phyloP scores from a whole-genome alignment of 1,140 invertebrate genomes.

The Patella vulgata region DNA sequence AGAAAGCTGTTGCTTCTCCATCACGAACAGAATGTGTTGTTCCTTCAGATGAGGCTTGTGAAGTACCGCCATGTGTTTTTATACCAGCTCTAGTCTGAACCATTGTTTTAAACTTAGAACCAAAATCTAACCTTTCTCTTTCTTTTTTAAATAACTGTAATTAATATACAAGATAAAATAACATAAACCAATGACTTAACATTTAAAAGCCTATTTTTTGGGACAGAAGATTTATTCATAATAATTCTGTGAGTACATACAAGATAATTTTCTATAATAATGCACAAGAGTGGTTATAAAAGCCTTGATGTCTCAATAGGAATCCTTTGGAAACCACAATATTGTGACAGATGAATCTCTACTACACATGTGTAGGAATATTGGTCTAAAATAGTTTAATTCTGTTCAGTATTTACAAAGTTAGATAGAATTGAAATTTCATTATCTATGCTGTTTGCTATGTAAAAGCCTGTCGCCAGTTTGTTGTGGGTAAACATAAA shows the following conservation, averaged over 20 bases:
- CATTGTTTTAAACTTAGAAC: conserved; percentile 89
- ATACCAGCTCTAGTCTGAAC: conserved; percentile 94
- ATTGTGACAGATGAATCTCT: too few species aligned
- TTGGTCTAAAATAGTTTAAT: too few species aligned
- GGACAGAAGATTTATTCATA: background rate
- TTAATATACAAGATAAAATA: conserved; percentile 14
- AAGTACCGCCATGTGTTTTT: conserved; percentile 92
- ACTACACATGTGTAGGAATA: too few species aligned
- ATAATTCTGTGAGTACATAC: background rate
- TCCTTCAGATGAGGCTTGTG: conserved; percentile 89
- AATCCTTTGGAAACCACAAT: too few species aligned
- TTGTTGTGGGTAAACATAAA: too few species aligned
- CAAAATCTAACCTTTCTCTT: conserved; percentile 85
- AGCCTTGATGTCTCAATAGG: too few species aligned
- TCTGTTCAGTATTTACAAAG: too few species aligned
- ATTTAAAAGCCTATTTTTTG: background rate
- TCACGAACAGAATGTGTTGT: conserved; percentile 80
- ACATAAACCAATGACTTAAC: background rate
- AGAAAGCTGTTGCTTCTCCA: conserved; percentile 98
- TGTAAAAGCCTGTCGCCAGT: too few species aligned
- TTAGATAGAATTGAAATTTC: too few species aligned
- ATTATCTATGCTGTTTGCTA: too few species aligned
- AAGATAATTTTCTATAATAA: background rate
- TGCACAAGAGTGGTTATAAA: too few species aligned
- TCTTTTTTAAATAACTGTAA: conserved; percentile 84